These are phyloP conservation scores for Rhabdophis nuchalis DNA, from an alignment of 2,797 vertebrate species.

Conservation along the genomic window DNA sequence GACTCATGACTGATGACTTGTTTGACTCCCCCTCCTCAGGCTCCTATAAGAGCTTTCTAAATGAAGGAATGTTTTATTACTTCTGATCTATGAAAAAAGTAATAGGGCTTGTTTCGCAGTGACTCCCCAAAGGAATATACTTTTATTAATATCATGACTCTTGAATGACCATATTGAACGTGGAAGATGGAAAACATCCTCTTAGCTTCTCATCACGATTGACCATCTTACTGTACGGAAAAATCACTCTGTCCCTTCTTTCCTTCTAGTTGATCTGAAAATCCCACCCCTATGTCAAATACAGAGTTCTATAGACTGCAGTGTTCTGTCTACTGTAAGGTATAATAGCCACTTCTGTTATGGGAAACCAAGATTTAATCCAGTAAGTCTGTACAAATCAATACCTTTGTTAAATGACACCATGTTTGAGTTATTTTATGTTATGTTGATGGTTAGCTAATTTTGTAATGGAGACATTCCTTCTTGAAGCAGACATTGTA, in stretches of 20 bases:
- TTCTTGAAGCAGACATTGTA: constrained; percentile 81
- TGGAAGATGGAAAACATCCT: not conserved
- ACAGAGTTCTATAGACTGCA: constrained; percentile 65
- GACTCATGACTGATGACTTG: too few species aligned
- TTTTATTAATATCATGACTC: not conserved
- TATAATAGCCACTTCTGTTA: constrained; percentile 80
- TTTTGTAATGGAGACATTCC: constrained; percentile 87
- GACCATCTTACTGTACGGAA: not conserved
- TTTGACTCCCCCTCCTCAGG: too few species aligned
- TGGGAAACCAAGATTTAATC: constrained; percentile 86
- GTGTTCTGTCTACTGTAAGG: constrained; percentile 76
- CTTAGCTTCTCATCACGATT: not conserved
- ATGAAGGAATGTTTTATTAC: not conserved
- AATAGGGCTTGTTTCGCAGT: not conserved
- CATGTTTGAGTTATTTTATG: constrained; percentile 84
- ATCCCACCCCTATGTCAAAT: constrained; percentile 56
- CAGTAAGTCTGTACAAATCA: constrained; percentile 83
- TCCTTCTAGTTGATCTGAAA: constrained; percentile 52
- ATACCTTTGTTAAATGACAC: constrained; percentile 90
- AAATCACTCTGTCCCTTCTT: not conserved
- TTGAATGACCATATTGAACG: not conserved
- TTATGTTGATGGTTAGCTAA: constrained; percentile 89
- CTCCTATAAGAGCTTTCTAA: not conserved
- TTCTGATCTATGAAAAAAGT: not conserved
- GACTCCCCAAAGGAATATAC: not conserved